Evolutionary conservation across 1,140 invertebrate genomes (phyloP), one percentile per base, ranked within the genome.

Genomic region (Heliconius eleuchia): DNA sequence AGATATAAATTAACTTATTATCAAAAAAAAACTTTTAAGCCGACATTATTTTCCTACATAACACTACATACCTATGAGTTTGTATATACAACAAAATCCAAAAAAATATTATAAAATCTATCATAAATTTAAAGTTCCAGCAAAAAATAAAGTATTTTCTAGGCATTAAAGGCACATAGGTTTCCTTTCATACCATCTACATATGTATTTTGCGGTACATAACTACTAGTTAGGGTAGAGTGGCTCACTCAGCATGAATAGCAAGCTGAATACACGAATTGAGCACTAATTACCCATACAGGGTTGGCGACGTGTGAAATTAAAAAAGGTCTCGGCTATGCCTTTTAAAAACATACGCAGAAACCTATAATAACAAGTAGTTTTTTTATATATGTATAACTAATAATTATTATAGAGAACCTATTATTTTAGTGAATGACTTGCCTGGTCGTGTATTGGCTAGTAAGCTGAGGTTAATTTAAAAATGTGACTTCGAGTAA

Each of bases 221-320:
- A 77, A 52, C 79, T 77, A 81, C 77, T 85, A 83, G 83, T 84
- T 84, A 79, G 79, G 84, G 82, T 76, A 57, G 82, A 89, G 87
- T 89, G 85, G 82, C 86, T 83, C 86, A 83, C 89, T 89, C 87
- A 77, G 52, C 81, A 84, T 88, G 90, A 92, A 92, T 91, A 82
- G 83, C 78, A 71, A 76, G 73, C 72, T 93, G 91, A 93, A 94
- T 94, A 92, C 87, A 84, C 84, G 88, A 88, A 94, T 94, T 92
- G 92, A 92, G 86, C 91, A 89, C 91, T 94, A 94, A 94, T 94
- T 94, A 93, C 88, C 91, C 91, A 94, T 92, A 92, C 91, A 84
- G 74, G 81, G 71, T 83, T 87, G 84, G 72, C 90, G 90, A 89
- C 82, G 92, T 91, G 92, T 92, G 89, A 93, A 94, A 92, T 94